Conservation (phyloP, 2,888 invertebrate genomes). For the Xiphydria camelus region DNA sequence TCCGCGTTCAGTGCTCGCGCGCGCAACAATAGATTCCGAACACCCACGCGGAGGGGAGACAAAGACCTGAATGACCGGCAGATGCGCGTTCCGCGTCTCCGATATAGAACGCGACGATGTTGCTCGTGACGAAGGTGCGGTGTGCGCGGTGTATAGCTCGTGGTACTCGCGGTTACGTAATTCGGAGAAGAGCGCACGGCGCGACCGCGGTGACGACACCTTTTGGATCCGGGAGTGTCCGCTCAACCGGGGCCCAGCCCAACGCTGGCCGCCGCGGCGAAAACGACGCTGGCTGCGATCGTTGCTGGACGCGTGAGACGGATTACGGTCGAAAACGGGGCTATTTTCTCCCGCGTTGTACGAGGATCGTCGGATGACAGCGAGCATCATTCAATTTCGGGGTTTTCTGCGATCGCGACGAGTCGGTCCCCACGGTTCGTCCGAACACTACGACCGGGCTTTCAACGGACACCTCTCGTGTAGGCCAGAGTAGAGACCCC, state of each 20-base stretch:
- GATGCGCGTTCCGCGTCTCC: constrained; percentile 27
- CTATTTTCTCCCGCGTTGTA: no score
- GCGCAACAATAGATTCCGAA: constrained; percentile 41
- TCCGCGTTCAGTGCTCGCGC: constrained; percentile 5
- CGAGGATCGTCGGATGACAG: no score
- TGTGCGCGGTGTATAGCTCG: constrained; percentile 16
- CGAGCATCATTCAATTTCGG: no score
- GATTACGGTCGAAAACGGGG: no score
- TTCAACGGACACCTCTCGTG: constrained; percentile 31
- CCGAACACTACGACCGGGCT: constrained; percentile 30
- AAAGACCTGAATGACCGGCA: constrained; percentile 35
- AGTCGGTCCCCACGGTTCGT: constrained; percentile 36
- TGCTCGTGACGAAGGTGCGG: constrained; percentile 44
- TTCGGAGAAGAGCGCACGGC: constrained; percentile 39
- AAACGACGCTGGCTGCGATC: constrained; percentile 8
- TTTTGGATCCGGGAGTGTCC: constrained; percentile 42
- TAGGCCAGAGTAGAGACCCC: no score
- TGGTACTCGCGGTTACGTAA: constrained; percentile 34
- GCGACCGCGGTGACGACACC: constrained; percentile 39
- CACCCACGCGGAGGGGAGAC: constrained; percentile 47
- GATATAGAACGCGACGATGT: constrained; percentile 42
- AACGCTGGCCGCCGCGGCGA: not conserved
- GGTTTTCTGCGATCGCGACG: constrained; percentile 18
- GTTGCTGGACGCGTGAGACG: constrained; percentile 18
- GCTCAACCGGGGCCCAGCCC: constrained; percentile 8